Base-by-base conservation (phyloP, 2,797 vertebrate genomes). In the Tapirus indicus region DNA sequence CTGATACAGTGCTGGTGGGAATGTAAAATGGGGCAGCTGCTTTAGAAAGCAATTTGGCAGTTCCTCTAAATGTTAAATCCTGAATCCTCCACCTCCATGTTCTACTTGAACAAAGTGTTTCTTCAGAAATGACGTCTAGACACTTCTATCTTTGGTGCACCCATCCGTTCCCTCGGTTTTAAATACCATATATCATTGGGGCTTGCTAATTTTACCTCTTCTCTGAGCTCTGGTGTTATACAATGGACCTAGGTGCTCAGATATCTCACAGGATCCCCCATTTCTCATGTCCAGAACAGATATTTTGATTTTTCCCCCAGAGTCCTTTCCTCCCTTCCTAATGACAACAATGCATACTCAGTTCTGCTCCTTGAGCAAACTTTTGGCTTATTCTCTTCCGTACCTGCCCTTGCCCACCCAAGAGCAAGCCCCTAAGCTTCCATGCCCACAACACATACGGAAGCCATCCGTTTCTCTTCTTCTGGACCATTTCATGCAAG, bases 81-180 rank as follows among this genome's bases (percentile, higher is more conserved):
- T 32, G n/a, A 21, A 32, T 7, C 29, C 13, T 16, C 2, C 13
- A 3, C 20, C 7, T 11, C 3, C 7, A 0, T 29, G 6, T 17
- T 7, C 16, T 10, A 20, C 11, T 4, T 1, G 23, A 14, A 66
- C 11, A 21, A 0, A 0, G 11, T 20, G 7, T 2, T 0, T 38
- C 25, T 32, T 21, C 58, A 77, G 17, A 66, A 52, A 21, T 17
- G 32, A 16, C 32, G 7, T 27, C 8, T 12, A 6, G 79, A 56
- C 13, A 11, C 9, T 25, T 20, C 5, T 18, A 13, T 27, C 8
- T 32, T 18, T 17, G 56, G 16, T 6, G n/a, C 20, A 11, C 29
- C 56, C 38, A 20, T 16, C 41, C 4, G 6, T 13, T 23, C 16
- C 25, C 7, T 52, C 12, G 62, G 27, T 27, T 64, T 32, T 29